phyloP scores from a whole-genome alignment of 2,888 invertebrate genomes.

The Cenopis cana region DNA sequence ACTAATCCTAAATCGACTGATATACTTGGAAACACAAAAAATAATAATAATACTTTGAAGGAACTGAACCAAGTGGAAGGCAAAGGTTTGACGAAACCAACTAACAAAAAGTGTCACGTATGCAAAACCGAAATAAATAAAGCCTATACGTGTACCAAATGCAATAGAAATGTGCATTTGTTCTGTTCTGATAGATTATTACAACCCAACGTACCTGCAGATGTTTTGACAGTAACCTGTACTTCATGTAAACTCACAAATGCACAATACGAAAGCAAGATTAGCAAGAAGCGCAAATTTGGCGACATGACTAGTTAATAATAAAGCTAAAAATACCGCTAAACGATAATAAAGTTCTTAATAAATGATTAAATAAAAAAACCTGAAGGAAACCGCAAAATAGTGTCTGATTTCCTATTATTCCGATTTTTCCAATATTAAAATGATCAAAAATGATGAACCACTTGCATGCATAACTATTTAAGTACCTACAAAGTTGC shows the following conservation, averaged over 20 bases:
- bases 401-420: neutral
- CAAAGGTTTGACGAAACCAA: neutral
- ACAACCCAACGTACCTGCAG: constrained; percentile 8
- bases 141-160: constrained; percentile 23
- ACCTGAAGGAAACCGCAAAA: neutral
- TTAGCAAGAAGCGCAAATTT: constrained; percentile 11
- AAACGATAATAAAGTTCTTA: neutral
- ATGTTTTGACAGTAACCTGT: constrained; percentile 35
- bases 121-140: constrained; percentile 29
- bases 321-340: neutral
- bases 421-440: neutral
- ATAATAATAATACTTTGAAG: neutral
- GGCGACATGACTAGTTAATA: neutral
- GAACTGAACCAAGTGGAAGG: neutral
- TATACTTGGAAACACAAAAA: neutral
- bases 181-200: constrained; percentile 42
- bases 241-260: constrained; percentile 26
- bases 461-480: neutral
- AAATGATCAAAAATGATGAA: too few relatives aligned
- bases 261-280: neutral
- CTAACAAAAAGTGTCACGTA: constrained; percentile 21
- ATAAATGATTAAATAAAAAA: too few relatives aligned
- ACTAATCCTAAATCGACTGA: neutral
- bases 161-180: constrained; percentile 32
- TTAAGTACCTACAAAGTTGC: neutral